Conservation (phyloP, 2,113 vertebrate species). For the Mungos mungo region DNA sequence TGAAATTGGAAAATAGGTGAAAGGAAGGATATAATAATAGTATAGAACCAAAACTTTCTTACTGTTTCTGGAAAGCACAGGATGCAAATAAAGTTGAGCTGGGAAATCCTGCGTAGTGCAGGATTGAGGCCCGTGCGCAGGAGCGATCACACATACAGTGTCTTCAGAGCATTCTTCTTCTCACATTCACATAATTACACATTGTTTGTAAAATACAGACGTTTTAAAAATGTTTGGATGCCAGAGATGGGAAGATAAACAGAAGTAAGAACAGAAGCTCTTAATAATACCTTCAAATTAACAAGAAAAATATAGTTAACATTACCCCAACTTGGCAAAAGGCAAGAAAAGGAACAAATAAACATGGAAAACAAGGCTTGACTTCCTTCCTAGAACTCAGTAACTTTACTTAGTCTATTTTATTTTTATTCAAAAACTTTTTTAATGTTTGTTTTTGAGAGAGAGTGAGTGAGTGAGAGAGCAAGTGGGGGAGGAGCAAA, state of each 20-base stretch:
- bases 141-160: neutral
- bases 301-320: neutral
- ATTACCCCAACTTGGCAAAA: neutral
- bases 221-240: neutral
- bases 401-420: neutral
- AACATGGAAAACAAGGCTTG: neutral
- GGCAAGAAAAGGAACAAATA: neutral
- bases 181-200: neutral
- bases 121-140: neutral
- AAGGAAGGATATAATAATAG: neutral
- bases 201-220: neutral
- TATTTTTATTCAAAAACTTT: neutral
- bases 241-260: neutral
- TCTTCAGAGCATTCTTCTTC: neutral
- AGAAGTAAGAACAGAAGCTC: neutral
- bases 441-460: too few relatives aligned
- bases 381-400: neutral
- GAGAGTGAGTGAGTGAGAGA: too few relatives aligned
- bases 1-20: constrained; percentile 28
- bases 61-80: neutral
- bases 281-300: neutral
- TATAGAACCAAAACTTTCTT: neutral
- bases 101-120: neutral
- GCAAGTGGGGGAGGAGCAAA: too few relatives aligned
- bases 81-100: neutral